Evolutionary conservation across 2,113 vertebrate genomes (phyloP), one percentile per base, ranked within the genome.

Genomic region (Apodemus speciosus): DNA sequence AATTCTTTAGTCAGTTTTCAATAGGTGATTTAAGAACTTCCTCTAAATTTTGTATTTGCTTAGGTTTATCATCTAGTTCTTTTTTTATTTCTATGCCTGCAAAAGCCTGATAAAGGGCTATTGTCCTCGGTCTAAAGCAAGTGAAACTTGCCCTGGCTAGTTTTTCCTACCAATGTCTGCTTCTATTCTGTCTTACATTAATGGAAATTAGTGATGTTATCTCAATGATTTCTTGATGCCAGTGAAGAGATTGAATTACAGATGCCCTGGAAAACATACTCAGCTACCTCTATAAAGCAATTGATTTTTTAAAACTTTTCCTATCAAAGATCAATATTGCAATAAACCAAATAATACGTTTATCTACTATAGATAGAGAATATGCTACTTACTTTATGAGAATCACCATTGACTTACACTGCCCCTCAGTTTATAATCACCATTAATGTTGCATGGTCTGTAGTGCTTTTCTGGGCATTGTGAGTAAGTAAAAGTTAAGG

Each of bases 191-290:
- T 95, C 69, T 80, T 69, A 88, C 56, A 92, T 81, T 94, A 96
- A 88, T 95, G 95, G 96, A 96, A 96, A 97, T 94, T 60, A 89
- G 69, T 81, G 89, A 90, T 93, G 95, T 94, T 97, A 38, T 89
- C 89, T 88, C 7, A 87, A 9, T 69, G 94, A 97, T 97, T 86
- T 90, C 62, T 94, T 93, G 88, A 89, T 93, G 93, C 94, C 96
- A 94, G 66, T 76, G 66, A 96, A 92, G 91, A 94, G 96, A 93
- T 93, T 95, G 93, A 95, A 95, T 96, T 96, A 90, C 90, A 72
- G 62, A 87, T 97, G 73, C 94, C 92, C 92, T 96, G 35, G 72
- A 92, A 97, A 97, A 95, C 90, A 72, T 58, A 86, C 94, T 94
- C 88, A 69, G 66, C 75, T 7, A 0, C 92, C 92, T 85, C 66